These are phyloP conservation scores for Drosophila gaucha DNA, from an alignment of 2,888 invertebrate genomes.

Conservation along the genomic window DNA sequence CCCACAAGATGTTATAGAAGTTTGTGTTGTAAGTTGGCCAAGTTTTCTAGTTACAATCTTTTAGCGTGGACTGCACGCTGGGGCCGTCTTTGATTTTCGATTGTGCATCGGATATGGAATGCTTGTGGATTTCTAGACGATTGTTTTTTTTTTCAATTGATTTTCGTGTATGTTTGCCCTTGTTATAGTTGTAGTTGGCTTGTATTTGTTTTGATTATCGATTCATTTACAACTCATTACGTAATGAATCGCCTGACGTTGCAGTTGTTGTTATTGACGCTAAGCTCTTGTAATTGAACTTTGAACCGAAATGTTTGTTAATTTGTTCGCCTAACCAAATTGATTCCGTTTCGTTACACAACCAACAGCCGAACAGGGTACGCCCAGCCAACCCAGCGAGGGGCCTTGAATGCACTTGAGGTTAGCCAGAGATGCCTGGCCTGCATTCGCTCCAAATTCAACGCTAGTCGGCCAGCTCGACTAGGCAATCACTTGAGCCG, in stretches of 20 bases:
- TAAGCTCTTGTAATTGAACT: slow-evolving; percentile 58
- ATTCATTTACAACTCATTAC: slow-evolving; percentile 60
- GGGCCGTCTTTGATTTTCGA: slow-evolving; percentile 24
- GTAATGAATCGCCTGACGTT: slow-evolving; percentile 53
- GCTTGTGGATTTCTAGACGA: slow-evolving; percentile 37
- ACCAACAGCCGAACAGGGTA: slow-evolving; percentile 23
- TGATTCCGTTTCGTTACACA: slow-evolving; percentile 63
- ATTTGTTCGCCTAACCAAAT: slow-evolving; percentile 49
- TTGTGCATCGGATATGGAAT: slow-evolving; percentile 35
- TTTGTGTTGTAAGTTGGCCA: neutral
- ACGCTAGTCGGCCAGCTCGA: slow-evolving; percentile 24
- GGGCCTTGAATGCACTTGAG: slow-evolving; percentile 62
- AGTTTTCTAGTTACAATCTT: slow-evolving; percentile 6
- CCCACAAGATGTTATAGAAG: neutral
- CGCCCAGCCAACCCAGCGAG: slow-evolving; percentile 25
- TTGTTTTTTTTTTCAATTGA: slow-evolving; percentile 58
- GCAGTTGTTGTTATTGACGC: slow-evolving; percentile 37
- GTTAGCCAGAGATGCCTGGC: slow-evolving; percentile 38
- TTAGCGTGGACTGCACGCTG: slow-evolving; percentile 23
- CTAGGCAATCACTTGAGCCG: slow-evolving; percentile 43
- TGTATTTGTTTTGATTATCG: slow-evolving; percentile 47
- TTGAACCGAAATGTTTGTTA: slow-evolving; percentile 53
- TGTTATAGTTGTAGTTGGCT: slow-evolving; percentile 44
- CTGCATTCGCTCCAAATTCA: slow-evolving; percentile 30
- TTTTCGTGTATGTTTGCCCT: slow-evolving; percentile 58